phyloP scores from a whole-genome alignment of 1,140 invertebrate species.

The Brachionus manjavacas region DNA sequence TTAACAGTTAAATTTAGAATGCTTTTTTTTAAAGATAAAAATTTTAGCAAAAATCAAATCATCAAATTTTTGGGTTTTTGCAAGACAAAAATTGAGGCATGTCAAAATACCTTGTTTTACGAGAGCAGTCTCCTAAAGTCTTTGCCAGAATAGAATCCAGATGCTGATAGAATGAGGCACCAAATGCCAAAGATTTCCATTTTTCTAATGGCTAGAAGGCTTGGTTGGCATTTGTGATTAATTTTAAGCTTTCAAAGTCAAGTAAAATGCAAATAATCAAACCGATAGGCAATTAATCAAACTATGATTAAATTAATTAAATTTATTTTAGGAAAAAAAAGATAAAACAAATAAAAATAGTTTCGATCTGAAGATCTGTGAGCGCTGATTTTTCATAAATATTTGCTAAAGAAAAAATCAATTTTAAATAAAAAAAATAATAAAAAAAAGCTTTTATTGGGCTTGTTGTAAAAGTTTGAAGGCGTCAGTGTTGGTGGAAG shows the following conservation, averaged over 20 bases:
- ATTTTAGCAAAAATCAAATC: no score
- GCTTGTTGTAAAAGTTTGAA: background rate
- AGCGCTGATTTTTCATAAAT: background rate
- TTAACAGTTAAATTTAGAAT: no score
- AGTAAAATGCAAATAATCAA: background rate
- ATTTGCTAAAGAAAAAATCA: background rate
- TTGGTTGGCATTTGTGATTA: background rate
- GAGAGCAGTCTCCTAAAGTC: background rate
- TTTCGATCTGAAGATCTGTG: background rate
- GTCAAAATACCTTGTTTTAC: background rate
- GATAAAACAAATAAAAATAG: background rate
- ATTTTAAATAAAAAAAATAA: background rate
- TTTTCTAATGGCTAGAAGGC: background rate
- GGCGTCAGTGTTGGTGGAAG: background rate
- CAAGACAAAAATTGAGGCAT: no score
- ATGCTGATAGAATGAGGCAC: background rate
- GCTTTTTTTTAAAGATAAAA: no score
- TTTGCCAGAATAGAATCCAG: background rate
- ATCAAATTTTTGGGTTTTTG: no score
- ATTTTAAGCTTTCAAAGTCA: background rate
- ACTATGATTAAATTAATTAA: background rate
- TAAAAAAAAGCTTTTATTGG: background rate
- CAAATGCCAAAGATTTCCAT: background rate
- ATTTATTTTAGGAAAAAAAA: background rate
- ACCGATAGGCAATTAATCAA: background rate